Conservation (phyloP, 2,113 vertebrate species). For the human region GRCh38 chr7:80225501-80226000, state of each 20-base stretch:
- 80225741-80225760: neutral
- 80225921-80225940: neutral
- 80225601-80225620: conserved; percentile 45
- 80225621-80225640: neutral
- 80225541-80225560: conserved; percentile 36
- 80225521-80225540: conserved; percentile 50
- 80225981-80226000: conserved; percentile 3
- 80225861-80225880: neutral
- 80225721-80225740: neutral
- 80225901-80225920: neutral
- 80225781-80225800: neutral
- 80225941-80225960: neutral
- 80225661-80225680: neutral
- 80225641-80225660: neutral
- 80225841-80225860: neutral
- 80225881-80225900: neutral
- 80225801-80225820: neutral
- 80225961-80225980: neutral
- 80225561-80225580: neutral
- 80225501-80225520: conserved; percentile 59
- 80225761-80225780: neutral
- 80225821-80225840: neutral
- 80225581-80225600: neutral
- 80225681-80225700: neutral
- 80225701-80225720: neutral